A percentile compares a stretch with the other conserved stretches of the same genome.
phyloP scores from a whole-genome alignment of 1,140 invertebrate genomes.

The Charaxes varanes region DNA sequence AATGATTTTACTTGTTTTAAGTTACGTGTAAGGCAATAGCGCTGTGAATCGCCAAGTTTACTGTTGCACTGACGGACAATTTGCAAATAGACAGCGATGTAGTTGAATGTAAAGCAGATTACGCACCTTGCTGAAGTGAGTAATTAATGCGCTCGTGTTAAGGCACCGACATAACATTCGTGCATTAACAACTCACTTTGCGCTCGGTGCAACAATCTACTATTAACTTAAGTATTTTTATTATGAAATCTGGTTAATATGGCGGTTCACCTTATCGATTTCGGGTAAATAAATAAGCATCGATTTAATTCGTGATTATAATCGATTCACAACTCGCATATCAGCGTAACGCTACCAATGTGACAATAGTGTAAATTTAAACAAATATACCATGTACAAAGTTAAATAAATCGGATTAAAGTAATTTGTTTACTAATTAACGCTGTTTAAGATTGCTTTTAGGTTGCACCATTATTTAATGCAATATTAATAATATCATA shows the following conservation, averaged over 20 bases:
- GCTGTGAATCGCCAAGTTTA: conserved; percentile 14
- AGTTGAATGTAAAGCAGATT: no score
- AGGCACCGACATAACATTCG: no score
- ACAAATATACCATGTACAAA: conserved; percentile 51
- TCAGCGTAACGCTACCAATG: conserved; percentile 24
- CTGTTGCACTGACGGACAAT: conserved; percentile 7
- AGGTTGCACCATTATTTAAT: conserved; percentile 9
- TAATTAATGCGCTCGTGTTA: no score
- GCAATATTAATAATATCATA: conserved; percentile 11
- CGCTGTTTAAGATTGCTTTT: conserved; percentile 26
- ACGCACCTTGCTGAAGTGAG: no score
- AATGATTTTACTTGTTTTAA: no score
- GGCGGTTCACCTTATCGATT: no score
- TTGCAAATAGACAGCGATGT: no score
- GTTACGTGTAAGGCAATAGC: conserved; percentile 13
- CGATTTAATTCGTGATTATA: background rate
- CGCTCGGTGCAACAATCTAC: no score
- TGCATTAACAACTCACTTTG: no score
- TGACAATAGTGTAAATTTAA: conserved; percentile 47
- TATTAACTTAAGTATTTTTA: no score
- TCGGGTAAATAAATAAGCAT: no score
- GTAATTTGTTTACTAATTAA: conserved; percentile 36
- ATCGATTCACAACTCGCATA: background rate
- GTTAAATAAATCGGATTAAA: conserved; percentile 30
- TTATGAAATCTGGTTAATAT: no score